Base-by-base conservation (phyloP, 2,888 invertebrate species). In the Aethes cnicana region DNA sequence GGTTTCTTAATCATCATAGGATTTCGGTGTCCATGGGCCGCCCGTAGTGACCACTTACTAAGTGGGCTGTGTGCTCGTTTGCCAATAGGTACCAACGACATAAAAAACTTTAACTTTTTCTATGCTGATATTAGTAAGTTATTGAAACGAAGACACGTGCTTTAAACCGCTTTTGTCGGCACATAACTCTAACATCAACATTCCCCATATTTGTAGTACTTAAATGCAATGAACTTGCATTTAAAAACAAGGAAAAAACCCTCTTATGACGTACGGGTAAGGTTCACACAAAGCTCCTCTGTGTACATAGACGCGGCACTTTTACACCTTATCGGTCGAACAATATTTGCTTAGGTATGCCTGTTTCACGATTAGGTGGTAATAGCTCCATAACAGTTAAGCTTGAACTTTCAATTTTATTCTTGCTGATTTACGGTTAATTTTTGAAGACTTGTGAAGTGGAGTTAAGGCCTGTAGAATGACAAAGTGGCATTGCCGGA, bases 321-420 rank as follows among this genome's bases (percentile, higher is more conserved):
- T 76, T 70, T 71, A 68, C 69, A 56, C 58, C 67, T 79, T 81
- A 81, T 80, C 80, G 64, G 52, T 68, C 23, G 21, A 59, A 68
- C 69, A 81, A 81, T 81, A 81, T 81, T 81, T 74, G 66, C 66
- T 58, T 35, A 42, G 23, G 36, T 46, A 52, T 44, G 46, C 32
- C 37, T 33, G 20, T 35, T 11, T 9, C 12, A 18, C 9, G 21
- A 26, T 7, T n/a, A 21, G 37, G 21, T 30, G 4, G 21, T 30
- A 35, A 0, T 26, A 50, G 37, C 12, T 23, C 12, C 6, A 20
- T 2, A 5, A 4, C 9, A 5, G 8, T 5, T 32, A n/a, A 3
- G 30, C 4, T 30, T 14, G 3, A 4, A 9, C 9, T 14, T 0
- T 4, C 7, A 37, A 18, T 28, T 8, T 17, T 14, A 14, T 9